phyloP scores from a whole-genome alignment of 2,797 vertebrate species.

The Somateria mollissima region DNA sequence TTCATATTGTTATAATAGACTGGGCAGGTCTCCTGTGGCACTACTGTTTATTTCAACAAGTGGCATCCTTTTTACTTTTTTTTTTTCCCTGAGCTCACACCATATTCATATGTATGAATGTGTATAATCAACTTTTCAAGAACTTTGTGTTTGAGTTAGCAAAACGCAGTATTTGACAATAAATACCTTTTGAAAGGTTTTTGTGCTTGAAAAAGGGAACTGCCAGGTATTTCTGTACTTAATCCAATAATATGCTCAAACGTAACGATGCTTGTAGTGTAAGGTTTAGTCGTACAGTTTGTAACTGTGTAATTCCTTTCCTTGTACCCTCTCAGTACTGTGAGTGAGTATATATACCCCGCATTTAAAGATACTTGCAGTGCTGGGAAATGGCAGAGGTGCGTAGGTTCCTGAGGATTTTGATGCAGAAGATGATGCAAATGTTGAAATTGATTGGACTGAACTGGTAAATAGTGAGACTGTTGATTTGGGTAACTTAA shows the following conservation, averaged over 20 bases:
- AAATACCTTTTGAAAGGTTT: background rate
- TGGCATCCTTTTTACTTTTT: fast-evolving
- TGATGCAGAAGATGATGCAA: background rate
- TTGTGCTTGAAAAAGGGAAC: background rate
- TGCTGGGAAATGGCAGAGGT: background rate
- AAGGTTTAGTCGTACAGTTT: background rate
- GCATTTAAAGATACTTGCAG: background rate
- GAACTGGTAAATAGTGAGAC: background rate
- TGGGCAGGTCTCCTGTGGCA: background rate
- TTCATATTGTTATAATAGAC: background rate
- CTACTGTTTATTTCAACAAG: background rate
- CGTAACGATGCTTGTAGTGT: background rate
- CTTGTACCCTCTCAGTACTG: too few species aligned
- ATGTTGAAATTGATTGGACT: fast-evolving
- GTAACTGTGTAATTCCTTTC: background rate
- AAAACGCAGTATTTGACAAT: background rate
- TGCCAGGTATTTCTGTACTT: background rate
- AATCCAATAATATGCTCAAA: background rate
- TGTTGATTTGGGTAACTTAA: background rate
- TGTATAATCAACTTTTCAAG: fast-evolving
- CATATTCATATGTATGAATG: fast-evolving
- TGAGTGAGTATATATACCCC: background rate
- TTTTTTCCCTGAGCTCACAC: background rate
- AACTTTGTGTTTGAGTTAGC: background rate
- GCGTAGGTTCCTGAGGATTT: background rate